Conservation (phyloP, 2,113 vertebrate genomes). For the Tinamus guttatus region DNA sequence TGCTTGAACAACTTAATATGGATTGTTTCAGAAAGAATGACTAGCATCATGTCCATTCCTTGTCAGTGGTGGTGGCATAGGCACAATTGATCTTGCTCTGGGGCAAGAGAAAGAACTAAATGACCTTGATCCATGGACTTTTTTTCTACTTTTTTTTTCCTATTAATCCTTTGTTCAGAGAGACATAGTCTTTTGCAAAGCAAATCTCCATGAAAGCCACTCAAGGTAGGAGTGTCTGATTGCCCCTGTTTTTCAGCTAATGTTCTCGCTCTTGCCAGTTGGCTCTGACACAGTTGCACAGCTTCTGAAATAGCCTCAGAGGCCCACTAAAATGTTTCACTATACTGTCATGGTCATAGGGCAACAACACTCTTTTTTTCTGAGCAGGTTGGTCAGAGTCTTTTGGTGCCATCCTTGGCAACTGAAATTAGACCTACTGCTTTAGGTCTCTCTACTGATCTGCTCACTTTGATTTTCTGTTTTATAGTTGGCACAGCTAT, state of each 20-base stretch:
- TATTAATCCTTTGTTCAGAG: background rate
- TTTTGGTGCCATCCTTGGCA: background rate
- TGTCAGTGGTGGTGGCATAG: background rate
- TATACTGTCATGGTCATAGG: background rate
- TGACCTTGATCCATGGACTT: background rate
- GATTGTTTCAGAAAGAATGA: background rate
- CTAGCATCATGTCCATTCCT: background rate
- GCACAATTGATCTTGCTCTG: background rate
- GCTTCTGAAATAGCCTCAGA: background rate
- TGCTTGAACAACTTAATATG: background rate
- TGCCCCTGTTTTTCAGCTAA: background rate
- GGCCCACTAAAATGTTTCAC: background rate
- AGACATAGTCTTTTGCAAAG: background rate
- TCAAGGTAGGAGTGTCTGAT: background rate
- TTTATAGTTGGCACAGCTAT: background rate
- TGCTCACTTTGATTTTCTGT: background rate
- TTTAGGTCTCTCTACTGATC: background rate
- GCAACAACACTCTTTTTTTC: background rate
- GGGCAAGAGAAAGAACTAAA: background rate
- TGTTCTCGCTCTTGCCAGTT: background rate
- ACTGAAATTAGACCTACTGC: background rate
- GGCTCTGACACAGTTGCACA: rapidly evolving
- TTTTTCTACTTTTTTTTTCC: background rate
- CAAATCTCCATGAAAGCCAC: background rate
- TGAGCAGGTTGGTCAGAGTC: background rate